These are phyloP conservation scores for Danio jaintianensis DNA, from an alignment of 2,797 vertebrate species.

Conservation along the genomic window DNA sequence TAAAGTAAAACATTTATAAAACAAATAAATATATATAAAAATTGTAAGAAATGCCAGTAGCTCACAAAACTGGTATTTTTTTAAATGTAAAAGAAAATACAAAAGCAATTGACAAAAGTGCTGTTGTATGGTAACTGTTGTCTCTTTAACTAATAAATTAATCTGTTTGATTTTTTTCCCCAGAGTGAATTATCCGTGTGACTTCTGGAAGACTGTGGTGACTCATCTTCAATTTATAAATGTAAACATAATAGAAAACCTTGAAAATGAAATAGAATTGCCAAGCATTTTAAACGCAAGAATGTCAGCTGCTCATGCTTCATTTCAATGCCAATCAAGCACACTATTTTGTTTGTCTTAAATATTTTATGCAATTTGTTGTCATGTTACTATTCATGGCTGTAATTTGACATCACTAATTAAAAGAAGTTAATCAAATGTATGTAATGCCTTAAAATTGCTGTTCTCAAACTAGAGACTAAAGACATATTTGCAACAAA, in stretches of 20 bases:
- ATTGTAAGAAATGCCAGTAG: no score
- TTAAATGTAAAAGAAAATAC: no score
- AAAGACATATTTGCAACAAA: not conserved
- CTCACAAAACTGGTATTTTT: no score
- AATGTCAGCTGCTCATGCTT: not conserved
- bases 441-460: not conserved
- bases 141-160: not conserved
- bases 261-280: no score
- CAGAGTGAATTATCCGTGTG: slow-evolving; percentile 33
- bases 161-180: slow-evolving; percentile 11
- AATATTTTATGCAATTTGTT: not conserved
- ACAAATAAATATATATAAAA: no score
- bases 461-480: not conserved
- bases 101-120: no score
- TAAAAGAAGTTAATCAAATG: slow-evolving; percentile 2
- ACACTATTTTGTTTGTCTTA: not conserved
- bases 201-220: not conserved
- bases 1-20: no score
- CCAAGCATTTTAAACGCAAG: not conserved
- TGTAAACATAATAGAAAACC: not conserved
- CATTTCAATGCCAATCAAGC: not conserved
- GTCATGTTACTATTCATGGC: not conserved
- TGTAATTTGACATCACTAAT: slow-evolving; percentile 5
- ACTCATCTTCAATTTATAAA: slow-evolving; percentile 10
- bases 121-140: not conserved